These are phyloP conservation scores for Drosophila cognata DNA, from an alignment of 2,888 invertebrate species.

Conservation along the genomic window DNA sequence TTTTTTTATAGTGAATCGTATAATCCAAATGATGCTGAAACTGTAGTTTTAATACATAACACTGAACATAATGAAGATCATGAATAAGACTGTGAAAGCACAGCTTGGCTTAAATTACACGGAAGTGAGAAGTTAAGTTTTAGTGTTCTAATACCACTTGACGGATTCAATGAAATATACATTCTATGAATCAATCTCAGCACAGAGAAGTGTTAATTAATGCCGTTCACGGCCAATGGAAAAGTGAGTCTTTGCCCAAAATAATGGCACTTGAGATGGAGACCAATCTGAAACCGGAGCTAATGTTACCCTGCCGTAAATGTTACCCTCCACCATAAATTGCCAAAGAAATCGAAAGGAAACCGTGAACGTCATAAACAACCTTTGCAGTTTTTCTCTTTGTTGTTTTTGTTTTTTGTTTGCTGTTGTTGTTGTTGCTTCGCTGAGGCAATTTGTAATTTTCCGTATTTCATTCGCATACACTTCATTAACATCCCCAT, in stretches of 20 bases:
- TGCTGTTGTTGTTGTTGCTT: conserved; percentile 22
- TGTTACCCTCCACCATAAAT: conserved; percentile 65
- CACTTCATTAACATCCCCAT: conserved; percentile 76
- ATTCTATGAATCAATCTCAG: conserved; percentile 31
- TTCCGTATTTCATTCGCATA: conserved; percentile 80
- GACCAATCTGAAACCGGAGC: conserved; percentile 27
- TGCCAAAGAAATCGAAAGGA: conserved; percentile 79
- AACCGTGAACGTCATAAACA: conserved; percentile 81
- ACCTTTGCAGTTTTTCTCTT: conserved; percentile 66
- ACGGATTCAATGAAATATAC: conserved; percentile 13
- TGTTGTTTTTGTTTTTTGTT: conserved; percentile 1
- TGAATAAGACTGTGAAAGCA: background rate
- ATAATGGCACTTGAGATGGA: conserved; percentile 55
- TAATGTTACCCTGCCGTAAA: conserved; percentile 32
- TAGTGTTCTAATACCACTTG: background rate
- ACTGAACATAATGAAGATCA: background rate
- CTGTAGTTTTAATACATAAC: background rate
- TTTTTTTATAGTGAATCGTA: background rate
- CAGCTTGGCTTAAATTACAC: background rate
- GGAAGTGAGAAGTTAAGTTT: background rate
- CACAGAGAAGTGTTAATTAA: conserved; percentile 39
- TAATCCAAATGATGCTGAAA: background rate
- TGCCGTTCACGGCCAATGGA: conserved; percentile 8
- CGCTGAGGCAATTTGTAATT: conserved; percentile 75
- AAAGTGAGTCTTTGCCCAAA: conserved; percentile 55